Percentiles rank a stretch among this genome's conserved stretches.
phyloP scores from a whole-genome alignment of 2,113 vertebrate genomes.

The Motacilla alba region DNA sequence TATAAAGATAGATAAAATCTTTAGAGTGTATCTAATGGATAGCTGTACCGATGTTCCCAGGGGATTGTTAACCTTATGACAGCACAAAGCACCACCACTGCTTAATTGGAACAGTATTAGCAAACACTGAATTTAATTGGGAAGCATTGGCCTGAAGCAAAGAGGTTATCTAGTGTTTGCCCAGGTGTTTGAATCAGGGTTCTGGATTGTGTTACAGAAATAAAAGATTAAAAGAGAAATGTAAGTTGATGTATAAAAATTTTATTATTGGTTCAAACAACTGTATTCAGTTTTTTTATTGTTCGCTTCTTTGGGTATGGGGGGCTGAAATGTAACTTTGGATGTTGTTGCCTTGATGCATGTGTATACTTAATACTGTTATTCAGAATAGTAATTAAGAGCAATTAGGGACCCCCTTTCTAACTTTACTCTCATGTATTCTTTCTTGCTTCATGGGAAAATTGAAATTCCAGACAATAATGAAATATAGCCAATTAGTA shows the following conservation, averaged over 20 bases:
- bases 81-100: background rate
- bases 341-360: background rate
- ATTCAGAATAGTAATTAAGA: background rate
- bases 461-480: background rate
- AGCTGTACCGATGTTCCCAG: background rate
- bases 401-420: background rate
- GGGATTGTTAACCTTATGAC: background rate
- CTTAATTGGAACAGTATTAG: conserved; percentile 1
- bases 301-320: fast-evolving
- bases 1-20: background rate
- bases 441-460: background rate
- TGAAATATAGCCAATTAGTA: background rate
- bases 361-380: background rate
- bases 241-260: background rate
- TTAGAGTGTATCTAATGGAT: background rate
- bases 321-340: background rate
- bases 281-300: background rate
- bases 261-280: background rate
- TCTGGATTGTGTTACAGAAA: background rate
- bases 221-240: background rate
- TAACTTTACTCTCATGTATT: background rate
- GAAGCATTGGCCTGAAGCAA: background rate
- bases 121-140: background rate
- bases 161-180: background rate
- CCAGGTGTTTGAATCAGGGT: background rate